Conservation (phyloP, 2,888 invertebrate genomes). For the Ashinkailepas kermadecensis region DNA sequence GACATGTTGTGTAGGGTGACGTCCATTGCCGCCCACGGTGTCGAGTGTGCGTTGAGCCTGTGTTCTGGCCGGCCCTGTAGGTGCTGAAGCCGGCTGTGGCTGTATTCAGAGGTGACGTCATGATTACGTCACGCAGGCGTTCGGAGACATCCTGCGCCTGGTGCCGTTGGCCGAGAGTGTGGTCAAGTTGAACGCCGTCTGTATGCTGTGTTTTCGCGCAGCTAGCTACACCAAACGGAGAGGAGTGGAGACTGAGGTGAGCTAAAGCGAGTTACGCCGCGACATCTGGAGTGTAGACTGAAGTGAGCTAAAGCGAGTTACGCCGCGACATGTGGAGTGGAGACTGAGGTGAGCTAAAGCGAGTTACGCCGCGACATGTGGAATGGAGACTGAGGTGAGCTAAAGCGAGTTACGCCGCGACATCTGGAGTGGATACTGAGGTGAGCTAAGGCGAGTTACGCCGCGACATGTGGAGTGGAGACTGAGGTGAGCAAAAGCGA, state of each 20-base stretch:
- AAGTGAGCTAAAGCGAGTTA: conserved; percentile 41
- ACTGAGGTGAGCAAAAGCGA: no score
- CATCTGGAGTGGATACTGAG: neutral
- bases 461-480: neutral
- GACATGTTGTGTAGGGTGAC: no score
- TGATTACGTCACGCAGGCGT: conserved; percentile 33
- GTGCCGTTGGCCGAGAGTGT: conserved; percentile 50
- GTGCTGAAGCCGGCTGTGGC: no score
- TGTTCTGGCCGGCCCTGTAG: no score
- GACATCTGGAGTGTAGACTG: conserved; percentile 44
- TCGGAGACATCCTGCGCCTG: conserved; percentile 45
- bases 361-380: no score
- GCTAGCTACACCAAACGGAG: conserved; percentile 49
- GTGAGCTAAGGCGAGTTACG: no score
- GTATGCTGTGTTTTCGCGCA: conserved; percentile 48
- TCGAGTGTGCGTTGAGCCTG: no score
- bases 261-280: no score
- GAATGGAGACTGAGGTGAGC: conserved; percentile 44
- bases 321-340: no score
- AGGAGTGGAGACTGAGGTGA: conserved; percentile 44
- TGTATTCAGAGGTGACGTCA: no score
- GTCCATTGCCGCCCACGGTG: no score
- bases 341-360: conserved; percentile 42
- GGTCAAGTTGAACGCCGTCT: conserved; percentile 45
- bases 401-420: no score